Conservation (phyloP, 2,797 vertebrate genomes). For the Pipistrellus pygmaeus region DNA sequence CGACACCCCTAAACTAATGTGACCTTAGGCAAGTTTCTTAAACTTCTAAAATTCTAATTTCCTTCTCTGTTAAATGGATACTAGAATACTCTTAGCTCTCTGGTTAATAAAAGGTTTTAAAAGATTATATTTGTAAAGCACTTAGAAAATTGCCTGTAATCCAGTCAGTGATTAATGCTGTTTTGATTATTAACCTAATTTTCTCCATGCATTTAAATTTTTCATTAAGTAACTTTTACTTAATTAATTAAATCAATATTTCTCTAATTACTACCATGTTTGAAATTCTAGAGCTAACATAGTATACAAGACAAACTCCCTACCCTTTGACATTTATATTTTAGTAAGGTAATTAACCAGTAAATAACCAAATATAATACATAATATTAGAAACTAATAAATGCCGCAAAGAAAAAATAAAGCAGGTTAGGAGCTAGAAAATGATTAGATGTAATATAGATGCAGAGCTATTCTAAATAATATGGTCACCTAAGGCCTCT, state of each 20-base stretch:
- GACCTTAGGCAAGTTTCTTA: not conserved
- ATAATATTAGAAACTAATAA: not conserved
- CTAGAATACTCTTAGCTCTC: not conserved
- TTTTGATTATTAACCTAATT: conserved; percentile 33
- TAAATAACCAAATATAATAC: not conserved
- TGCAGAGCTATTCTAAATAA: conserved; percentile 26
- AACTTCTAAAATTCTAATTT: conserved; percentile 12
- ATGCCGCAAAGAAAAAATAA: not conserved
- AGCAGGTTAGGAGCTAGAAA: not conserved
- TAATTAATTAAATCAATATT: not conserved
- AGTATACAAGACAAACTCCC: not conserved
- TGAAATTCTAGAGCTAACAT: conserved; percentile 30
- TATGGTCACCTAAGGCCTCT: not conserved
- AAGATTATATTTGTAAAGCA: not conserved
- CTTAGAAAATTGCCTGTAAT: not conserved
- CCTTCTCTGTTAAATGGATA: not conserved
- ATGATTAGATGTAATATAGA: not conserved
- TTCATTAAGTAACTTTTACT: not conserved
- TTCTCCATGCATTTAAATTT: conserved; percentile 40
- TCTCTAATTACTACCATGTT: not conserved
- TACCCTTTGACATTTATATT: conserved; percentile 33
- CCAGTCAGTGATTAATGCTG: not conserved
- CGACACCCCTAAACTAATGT: too few relatives aligned
- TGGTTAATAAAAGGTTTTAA: not conserved
- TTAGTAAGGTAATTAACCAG: not conserved